A percentile compares a stretch with the other conserved stretches of the same genome.
Evolutionary conservation across 2,797 vertebrate species (phyloP).

Genomic region (Glyptemys insculpta): DNA sequence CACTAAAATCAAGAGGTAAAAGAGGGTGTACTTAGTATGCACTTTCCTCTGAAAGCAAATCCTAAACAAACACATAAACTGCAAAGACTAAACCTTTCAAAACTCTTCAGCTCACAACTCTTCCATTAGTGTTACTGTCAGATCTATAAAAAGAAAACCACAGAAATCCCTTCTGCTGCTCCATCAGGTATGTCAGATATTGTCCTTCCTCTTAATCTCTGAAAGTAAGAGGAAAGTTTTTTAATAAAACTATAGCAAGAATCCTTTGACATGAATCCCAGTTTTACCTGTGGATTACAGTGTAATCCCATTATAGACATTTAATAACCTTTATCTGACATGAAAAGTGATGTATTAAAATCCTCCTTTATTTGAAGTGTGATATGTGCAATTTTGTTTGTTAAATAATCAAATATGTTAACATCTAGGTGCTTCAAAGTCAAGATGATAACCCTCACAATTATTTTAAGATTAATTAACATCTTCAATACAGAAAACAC

Average conservation of each 20-base stretch:
- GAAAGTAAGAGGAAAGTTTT: conserved; percentile 50
- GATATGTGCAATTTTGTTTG: background rate
- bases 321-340: conserved; percentile 56
- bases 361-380: background rate
- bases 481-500: background rate
- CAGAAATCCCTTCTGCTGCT: conserved; percentile 54
- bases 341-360: conserved; percentile 23
- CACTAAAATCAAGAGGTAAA: conserved; percentile 1
- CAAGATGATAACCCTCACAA: background rate
- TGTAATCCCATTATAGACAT: conserved; percentile 63
- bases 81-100: conserved; percentile 43
- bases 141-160: conserved; percentile 53
- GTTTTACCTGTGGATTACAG: conserved; percentile 66
- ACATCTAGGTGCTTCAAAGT: background rate
- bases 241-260: conserved; percentile 51
- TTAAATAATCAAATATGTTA: background rate
- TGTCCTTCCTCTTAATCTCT: conserved; percentile 56
- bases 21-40: background rate
- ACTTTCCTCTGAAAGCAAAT: conserved; percentile 22
- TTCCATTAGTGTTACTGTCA: conserved; percentile 64
- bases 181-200: conserved; percentile 54
- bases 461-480: background rate
- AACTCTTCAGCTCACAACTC: conserved; percentile 22
- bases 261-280: conserved; percentile 58
- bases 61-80: conserved; percentile 51